Evolutionary conservation across 2,888 invertebrate species (phyloP).

Genomic region (Pegoplata infirma): DNA sequence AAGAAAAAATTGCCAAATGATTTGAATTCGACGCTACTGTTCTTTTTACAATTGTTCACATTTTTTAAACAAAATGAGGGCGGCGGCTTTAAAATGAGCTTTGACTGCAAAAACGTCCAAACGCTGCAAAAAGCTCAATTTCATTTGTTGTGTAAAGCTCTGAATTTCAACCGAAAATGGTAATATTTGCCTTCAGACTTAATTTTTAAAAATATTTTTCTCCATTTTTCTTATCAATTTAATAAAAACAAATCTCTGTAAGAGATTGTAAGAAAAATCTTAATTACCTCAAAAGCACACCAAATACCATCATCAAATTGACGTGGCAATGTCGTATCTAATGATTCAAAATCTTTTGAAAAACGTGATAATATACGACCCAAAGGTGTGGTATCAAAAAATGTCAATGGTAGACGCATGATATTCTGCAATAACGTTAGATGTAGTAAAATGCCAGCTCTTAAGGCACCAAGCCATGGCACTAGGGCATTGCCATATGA

Average conservation of each 20-base stretch:
- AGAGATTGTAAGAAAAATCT: no score
- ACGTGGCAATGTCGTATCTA: conserved; percentile 75
- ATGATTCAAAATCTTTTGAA: conserved; percentile 78
- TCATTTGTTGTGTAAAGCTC: no score
- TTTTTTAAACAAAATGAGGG: no score
- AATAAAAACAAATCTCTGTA: no score
- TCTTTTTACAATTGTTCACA: no score
- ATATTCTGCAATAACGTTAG: conserved; percentile 78
- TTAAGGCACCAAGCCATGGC: conserved; percentile 81
- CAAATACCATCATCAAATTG: conserved; percentile 79
- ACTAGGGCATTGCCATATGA: conserved; percentile 84
- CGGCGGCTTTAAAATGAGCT: no score
- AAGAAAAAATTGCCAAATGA: no score
- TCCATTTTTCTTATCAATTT: not conserved
- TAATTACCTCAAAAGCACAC: conserved; percentile 71
- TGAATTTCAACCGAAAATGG: no score
- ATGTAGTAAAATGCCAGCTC: conserved; percentile 74
- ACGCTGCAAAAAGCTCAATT: no score
- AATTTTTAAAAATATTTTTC: not conserved
- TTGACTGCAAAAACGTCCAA: no score
- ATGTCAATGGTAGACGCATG: conserved; percentile 79
- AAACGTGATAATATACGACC: conserved; percentile 81
- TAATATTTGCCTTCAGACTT: no score
- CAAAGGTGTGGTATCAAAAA: conserved; percentile 82
- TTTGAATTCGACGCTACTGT: no score